Percentiles rank a stretch among this genome's conserved stretches.
Conservation (phyloP, 2,113 vertebrate species). For the Cebus imitator region DNA sequence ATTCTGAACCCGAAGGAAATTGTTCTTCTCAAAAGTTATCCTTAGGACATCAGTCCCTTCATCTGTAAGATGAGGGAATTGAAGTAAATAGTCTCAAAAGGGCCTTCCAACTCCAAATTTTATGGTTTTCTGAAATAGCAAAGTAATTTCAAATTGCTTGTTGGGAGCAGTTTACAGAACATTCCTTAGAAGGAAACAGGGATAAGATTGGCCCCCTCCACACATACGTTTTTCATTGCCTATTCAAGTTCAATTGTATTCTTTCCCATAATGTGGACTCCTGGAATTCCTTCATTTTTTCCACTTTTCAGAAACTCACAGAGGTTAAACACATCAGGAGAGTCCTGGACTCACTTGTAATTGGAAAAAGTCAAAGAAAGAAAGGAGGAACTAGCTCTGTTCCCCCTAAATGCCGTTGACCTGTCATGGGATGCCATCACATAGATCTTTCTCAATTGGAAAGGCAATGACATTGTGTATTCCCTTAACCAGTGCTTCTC, state of each 20-base stretch:
- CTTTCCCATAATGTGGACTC: not conserved
- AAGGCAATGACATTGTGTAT: not conserved
- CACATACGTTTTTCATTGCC: not conserved
- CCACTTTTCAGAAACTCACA: not conserved
- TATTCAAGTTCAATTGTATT: not conserved
- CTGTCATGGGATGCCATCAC: rapidly evolving
- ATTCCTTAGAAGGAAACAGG: not conserved
- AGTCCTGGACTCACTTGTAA: not conserved
- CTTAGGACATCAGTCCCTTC: not conserved
- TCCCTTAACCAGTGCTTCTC: not conserved
- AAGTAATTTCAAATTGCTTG: not conserved
- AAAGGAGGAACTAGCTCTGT: not conserved
- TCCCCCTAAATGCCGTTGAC: not conserved
- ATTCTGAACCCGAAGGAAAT: not conserved
- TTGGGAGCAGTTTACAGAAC: not conserved
- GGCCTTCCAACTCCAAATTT: not conserved
- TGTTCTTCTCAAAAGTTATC: not conserved
- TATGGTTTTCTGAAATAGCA: not conserved
- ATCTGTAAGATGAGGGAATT: slow-evolving; percentile 1
- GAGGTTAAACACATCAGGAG: rapidly evolving
- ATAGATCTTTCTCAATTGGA: not conserved
- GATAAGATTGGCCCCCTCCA: not conserved
- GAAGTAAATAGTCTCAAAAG: not conserved
- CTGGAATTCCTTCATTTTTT: not conserved
- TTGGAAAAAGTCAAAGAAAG: not conserved